Evolutionary conservation across 2,797 vertebrate genomes (phyloP).

Genomic region (Sparidentex hasta): DNA sequence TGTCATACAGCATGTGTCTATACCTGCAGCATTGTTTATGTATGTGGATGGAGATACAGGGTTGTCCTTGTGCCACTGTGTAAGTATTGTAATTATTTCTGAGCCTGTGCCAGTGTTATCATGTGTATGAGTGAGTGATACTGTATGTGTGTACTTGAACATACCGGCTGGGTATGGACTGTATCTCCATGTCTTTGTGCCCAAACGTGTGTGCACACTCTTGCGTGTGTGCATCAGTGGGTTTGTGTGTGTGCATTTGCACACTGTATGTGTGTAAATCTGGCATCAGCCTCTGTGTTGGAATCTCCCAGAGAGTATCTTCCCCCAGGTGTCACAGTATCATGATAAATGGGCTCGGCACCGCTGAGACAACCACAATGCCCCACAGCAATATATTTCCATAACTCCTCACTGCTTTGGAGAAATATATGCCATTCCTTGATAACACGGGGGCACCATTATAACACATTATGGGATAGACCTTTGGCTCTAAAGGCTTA

Average conservation of each 20-base stretch:
- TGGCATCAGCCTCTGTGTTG: conserved; percentile 55
- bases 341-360: conserved; percentile 81
- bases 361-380: conserved; percentile 79
- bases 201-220: conserved; percentile 11
- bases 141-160: background rate
- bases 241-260: background rate
- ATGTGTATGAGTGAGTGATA: conserved; percentile 8
- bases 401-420: conserved; percentile 75
- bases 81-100: background rate
- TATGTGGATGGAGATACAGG: background rate
- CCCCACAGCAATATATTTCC: conserved; percentile 82
- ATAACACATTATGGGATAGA: conserved; percentile 73
- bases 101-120: conserved; percentile 22
- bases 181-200: conserved; percentile 30
- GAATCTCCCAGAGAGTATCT: conserved; percentile 71
- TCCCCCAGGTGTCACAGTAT: conserved; percentile 78
- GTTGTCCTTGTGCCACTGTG: background rate
- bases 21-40: background rate
- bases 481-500: conserved; percentile 68
- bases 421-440: conserved; percentile 76
- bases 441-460: conserved; percentile 75
- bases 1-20: background rate
- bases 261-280: conserved; percentile 22
- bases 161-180: conserved; percentile 27
- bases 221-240: conserved; percentile 9